Conservation (phyloP, 2,888 invertebrate species). For the Phytoseiulus persimilis region DNA sequence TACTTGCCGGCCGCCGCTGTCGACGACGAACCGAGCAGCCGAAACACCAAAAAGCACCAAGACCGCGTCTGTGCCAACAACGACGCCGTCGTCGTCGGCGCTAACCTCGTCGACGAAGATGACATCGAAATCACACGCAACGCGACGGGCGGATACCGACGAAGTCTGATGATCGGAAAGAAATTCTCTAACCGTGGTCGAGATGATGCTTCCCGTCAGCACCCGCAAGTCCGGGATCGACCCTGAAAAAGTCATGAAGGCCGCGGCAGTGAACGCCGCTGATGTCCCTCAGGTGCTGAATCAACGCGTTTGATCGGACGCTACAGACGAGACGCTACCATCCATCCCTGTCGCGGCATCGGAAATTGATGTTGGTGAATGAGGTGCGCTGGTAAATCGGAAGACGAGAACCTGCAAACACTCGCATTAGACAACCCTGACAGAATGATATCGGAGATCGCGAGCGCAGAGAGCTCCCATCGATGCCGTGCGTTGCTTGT, state of each 20-base stretch:
- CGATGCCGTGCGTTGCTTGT: no score
- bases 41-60: not conserved
- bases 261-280: not conserved
- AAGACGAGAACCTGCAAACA: no score
- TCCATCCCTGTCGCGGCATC: no score
- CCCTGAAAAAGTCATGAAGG: not conserved
- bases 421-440: no score
- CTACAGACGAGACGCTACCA: no score
- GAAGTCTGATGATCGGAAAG: not conserved
- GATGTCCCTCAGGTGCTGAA: not conserved
- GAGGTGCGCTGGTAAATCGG: no score
- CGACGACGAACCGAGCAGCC: not conserved
- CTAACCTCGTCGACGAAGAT: not conserved
- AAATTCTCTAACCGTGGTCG: not conserved
- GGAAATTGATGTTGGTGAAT: no score
- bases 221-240: not conserved
- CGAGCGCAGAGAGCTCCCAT: no score
- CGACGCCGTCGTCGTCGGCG: not conserved
- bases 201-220: not conserved
- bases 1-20: no score
- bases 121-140: not conserved
- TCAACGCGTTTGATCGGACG: not conserved
- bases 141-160: not conserved
- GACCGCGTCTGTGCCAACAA: not conserved
- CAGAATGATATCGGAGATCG: no score